These are phyloP conservation scores for Chiridota heheva DNA, from an alignment of 35 echinoderm and acorn worm species.

Conservation along the genomic window DNA sequence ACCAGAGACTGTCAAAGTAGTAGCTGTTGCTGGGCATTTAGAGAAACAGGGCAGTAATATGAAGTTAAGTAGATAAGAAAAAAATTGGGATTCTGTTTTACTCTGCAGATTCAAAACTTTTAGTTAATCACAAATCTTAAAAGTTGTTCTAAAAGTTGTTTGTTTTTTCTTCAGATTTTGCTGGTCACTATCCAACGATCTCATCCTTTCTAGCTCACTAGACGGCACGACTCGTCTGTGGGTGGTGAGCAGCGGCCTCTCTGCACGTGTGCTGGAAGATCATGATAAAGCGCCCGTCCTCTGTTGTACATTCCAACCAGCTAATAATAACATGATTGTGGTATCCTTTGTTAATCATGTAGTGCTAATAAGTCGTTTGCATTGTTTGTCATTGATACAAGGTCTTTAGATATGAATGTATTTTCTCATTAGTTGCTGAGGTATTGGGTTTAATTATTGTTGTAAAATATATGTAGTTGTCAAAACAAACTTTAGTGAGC, in stretches of 20 bases:
- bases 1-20: no score
- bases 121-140: no score
- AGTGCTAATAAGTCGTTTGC: not conserved
- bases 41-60: no score
- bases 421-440: not conserved
- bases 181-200: constrained; percentile 95
- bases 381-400: not conserved
- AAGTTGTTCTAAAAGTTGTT: no score
- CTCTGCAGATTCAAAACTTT: no score
- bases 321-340: constrained; percentile 96
- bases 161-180: constrained; percentile 67
- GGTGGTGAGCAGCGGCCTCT: constrained; percentile 77
- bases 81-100: no score
- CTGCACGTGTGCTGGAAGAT: constrained; percentile 73
- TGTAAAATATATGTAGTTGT: not conserved
- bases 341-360: constrained; percentile 74
- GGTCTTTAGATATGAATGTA: not conserved
- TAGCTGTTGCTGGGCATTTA: no score
- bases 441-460: not conserved
- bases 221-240: constrained; percentile 86
- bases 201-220: constrained; percentile 76
- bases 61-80: no score
- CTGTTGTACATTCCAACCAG: constrained; percentile 87
- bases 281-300: constrained; percentile 64
- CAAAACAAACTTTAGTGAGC: not conserved